These are phyloP conservation scores for Arion vulgaris DNA, from an alignment of 1,140 invertebrate species.

Conservation along the genomic window DNA sequence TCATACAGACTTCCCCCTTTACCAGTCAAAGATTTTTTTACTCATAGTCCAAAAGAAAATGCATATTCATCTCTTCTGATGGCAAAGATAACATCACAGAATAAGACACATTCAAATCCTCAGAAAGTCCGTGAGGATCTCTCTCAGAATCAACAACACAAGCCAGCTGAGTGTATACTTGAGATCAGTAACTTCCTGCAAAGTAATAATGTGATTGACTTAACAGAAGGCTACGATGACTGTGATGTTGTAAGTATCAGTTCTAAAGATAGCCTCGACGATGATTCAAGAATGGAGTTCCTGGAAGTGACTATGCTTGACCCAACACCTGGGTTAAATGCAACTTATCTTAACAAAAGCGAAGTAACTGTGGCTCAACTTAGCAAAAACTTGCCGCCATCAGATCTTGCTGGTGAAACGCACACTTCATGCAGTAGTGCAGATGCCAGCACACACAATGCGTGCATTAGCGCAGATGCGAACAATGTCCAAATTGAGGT, in stretches of 20 bases:
- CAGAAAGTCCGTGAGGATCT: background rate
- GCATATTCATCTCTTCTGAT: constrained; percentile 14
- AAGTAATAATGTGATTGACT: background rate
- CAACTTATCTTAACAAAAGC: background rate
- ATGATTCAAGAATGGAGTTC: background rate
- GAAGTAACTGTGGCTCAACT: background rate
- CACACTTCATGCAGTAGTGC: background rate
- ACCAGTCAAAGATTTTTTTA: constrained; percentile 14
- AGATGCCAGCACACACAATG: background rate
- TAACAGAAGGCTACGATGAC: background rate
- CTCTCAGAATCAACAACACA: background rate
- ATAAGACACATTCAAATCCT: background rate
- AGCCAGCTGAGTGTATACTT: background rate
- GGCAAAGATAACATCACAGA: constrained; percentile 15
- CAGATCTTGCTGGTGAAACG: background rate
- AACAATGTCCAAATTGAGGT: background rate
- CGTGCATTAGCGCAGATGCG: background rate
- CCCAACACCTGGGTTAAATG: background rate
- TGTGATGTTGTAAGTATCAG: background rate
- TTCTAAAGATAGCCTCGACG: background rate
- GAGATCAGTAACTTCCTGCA: background rate
- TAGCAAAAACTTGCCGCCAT: background rate
- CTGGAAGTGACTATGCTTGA: background rate
- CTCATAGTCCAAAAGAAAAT: background rate
- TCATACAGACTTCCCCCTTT: background rate